A percentile compares a stretch with the other conserved stretches of the same genome.
These are phyloP conservation scores for Sarcophaga peregrina DNA, from an alignment of 1,140 invertebrate genomes.

Conservation along the genomic window DNA sequence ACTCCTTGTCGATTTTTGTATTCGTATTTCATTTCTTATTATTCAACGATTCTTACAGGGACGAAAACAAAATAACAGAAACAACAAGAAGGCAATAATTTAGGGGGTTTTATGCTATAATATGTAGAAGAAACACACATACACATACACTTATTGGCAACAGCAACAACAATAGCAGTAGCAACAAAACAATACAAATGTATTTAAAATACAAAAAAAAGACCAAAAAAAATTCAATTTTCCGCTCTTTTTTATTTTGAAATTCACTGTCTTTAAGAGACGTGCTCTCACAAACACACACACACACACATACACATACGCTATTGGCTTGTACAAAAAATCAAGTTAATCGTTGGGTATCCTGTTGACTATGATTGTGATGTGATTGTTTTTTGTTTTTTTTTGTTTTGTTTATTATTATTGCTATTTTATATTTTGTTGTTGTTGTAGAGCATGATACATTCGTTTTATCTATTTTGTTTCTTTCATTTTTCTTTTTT, in stretches of 20 bases:
- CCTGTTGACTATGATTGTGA: slow-evolving; percentile 29
- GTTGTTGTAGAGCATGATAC: background rate
- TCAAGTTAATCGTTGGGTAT: slow-evolving; percentile 30
- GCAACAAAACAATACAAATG: background rate
- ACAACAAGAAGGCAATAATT: background rate
- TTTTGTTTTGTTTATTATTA: background rate
- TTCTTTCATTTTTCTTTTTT: background rate
- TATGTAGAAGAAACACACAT: too few relatives aligned
- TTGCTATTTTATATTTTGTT: background rate
- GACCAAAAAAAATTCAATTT: slow-evolving; percentile 35
- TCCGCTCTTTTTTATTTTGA: slow-evolving; percentile 22
- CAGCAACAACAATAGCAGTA: background rate
- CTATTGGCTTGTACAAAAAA: background rate
- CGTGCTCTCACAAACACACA: background rate
- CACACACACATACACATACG: background rate
- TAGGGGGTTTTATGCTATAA: background rate
- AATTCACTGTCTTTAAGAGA: background rate
- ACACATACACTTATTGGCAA: too few relatives aligned
- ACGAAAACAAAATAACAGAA: background rate
- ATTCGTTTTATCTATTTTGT: slow-evolving; percentile 1
- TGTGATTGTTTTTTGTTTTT: slow-evolving; percentile 13
- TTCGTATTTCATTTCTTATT: slow-evolving; percentile 14
- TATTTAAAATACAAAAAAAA: background rate
- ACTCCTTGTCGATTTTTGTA: background rate
- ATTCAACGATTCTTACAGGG: background rate